phyloP scores from a whole-genome alignment of 2,888 invertebrate species.

The Diachrysia chrysitis region DNA sequence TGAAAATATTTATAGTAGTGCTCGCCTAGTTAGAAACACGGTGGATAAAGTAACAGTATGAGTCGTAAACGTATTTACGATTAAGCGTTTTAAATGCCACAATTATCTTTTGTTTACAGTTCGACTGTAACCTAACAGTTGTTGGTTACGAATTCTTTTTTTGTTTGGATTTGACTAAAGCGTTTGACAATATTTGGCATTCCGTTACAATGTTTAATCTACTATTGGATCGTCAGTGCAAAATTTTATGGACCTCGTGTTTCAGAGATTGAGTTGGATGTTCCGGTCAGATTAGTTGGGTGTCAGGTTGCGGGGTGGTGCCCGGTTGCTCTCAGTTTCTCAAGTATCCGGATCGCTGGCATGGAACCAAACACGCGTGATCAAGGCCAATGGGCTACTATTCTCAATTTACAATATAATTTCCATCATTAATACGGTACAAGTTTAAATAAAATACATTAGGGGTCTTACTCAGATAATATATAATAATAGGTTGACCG shows the following conservation, averaged over 20 bases:
- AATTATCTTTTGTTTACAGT: neutral
- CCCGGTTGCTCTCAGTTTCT: constrained; percentile 69
- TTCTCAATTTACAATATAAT: constrained; percentile 68
- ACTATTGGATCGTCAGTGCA: constrained; percentile 10
- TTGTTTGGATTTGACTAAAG: constrained; percentile 8
- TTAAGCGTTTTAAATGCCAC: neutral
- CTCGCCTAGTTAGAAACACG: constrained; percentile 11
- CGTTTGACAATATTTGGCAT: constrained; percentile 9
- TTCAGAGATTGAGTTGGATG: constrained; percentile 28
- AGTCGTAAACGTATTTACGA: constrained; percentile 2
- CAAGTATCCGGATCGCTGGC: constrained; percentile 71
- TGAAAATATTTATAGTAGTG: neutral
- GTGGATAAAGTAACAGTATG: neutral
- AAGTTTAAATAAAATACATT: constrained; percentile 33
- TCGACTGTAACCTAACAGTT: neutral
- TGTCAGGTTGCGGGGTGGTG: constrained; percentile 69
- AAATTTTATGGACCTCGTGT: constrained; percentile 16
- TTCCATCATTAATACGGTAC: constrained; percentile 51
- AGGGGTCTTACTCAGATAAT: constrained; percentile 11
- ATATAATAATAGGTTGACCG: constrained; percentile 21
- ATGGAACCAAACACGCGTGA: constrained; percentile 74
- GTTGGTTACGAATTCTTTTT: neutral
- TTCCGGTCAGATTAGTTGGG: constrained; percentile 62
- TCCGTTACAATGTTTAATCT: neutral
- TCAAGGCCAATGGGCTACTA: constrained; percentile 76